Conservation (phyloP, 2,797 vertebrate genomes). For the Pipistrellus pipistrellus region DNA sequence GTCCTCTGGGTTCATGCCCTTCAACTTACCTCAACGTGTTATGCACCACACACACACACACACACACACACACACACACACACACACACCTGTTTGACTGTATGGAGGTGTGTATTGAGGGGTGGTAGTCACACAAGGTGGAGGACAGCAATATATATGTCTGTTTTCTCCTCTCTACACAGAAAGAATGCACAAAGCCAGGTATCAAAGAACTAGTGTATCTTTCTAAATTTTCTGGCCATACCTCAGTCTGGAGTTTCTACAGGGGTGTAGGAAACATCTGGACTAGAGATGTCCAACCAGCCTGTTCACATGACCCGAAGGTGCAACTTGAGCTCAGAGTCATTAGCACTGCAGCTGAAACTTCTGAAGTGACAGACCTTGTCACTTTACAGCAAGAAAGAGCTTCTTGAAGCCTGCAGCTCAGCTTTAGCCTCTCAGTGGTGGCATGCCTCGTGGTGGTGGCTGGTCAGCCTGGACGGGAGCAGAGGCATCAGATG, state of each 20-base stretch:
- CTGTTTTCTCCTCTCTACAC: neutral
- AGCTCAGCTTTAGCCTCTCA: neutral
- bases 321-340: neutral
- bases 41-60: neutral
- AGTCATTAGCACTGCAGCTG: neutral
- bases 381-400: neutral
- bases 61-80: too few species aligned
- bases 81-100: too few species aligned
- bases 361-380: neutral
- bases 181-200: neutral
- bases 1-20: neutral
- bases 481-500: neutral
- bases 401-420: neutral
- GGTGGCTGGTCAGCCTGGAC: neutral
- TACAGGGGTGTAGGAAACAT: neutral
- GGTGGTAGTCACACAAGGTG: neutral
- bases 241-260: neutral
- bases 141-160: neutral
- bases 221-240: neutral
- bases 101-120: neutral
- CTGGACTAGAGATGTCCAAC: neutral
- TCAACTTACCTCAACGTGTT: neutral
- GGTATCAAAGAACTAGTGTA: neutral
- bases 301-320: too few species aligned
- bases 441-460: rapidly evolving